Evolutionary conservation across 2,113 vertebrate species (phyloP).

Genomic region (Melanotaenia duboulayi): DNA sequence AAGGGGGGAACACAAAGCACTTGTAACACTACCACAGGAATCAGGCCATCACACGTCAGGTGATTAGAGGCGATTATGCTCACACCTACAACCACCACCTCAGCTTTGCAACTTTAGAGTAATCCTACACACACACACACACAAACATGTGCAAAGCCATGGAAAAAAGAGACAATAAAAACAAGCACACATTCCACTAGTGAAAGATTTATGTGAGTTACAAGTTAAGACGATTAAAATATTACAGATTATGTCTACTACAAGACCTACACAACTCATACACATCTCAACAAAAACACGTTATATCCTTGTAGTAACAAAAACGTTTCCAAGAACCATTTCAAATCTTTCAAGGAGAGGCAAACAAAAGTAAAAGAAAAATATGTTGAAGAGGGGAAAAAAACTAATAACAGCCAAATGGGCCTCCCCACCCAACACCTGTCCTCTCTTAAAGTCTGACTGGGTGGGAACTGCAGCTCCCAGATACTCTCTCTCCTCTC

Average conservation of each 20-base stretch:
- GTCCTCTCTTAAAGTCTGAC: slow-evolving; percentile 46
- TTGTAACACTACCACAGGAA: slow-evolving; percentile 33
- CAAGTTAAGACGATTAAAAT: slow-evolving; percentile 73
- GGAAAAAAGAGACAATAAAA: slow-evolving; percentile 28
- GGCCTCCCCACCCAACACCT: slow-evolving; percentile 63
- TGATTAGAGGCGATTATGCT: slow-evolving; percentile 78
- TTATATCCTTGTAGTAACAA: neutral
- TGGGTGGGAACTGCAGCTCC: slow-evolving; percentile 57
- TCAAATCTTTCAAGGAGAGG: slow-evolving; percentile 32
- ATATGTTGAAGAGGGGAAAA: slow-evolving; percentile 27
- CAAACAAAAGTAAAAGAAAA: slow-evolving; percentile 13
- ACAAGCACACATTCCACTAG: slow-evolving; percentile 54
- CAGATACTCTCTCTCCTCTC: slow-evolving; percentile 66
- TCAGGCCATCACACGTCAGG: slow-evolving; percentile 78
- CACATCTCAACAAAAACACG: slow-evolving; percentile 18
- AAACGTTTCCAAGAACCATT: slow-evolving; percentile 10
- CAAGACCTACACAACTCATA: slow-evolving; percentile 38
- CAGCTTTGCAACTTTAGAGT: slow-evolving; percentile 61
- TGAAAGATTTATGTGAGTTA: slow-evolving; percentile 62
- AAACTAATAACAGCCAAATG: slow-evolving; percentile 64
- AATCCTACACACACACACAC: slow-evolving; percentile 49
- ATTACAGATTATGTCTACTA: slow-evolving; percentile 67
- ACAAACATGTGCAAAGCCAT: slow-evolving; percentile 16
- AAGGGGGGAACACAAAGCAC: slow-evolving; percentile 66
- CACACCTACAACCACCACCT: slow-evolving; percentile 78